These are phyloP conservation scores for Equus quagga DNA, from an alignment of 2,113 vertebrate species.

Conservation along the genomic window DNA sequence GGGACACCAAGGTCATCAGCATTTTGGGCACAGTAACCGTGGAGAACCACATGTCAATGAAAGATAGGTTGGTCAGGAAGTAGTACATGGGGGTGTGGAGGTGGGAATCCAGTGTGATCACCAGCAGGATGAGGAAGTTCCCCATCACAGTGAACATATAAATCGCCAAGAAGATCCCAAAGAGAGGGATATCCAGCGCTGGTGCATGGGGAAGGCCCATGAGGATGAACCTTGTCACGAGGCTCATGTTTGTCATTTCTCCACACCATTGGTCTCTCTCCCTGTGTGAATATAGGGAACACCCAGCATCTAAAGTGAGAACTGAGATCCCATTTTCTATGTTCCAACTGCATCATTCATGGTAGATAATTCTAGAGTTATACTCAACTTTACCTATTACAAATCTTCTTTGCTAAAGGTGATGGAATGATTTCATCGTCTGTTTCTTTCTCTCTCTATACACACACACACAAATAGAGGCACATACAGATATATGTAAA, in stretches of 20 bases:
- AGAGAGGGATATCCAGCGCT: not conserved
- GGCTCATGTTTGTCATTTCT: slow-evolving; percentile 19
- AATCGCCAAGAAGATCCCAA: slow-evolving; percentile 52
- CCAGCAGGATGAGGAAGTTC: not conserved
- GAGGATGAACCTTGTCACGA: not conserved
- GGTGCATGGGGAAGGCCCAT: not conserved
- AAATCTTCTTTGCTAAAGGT: not conserved
- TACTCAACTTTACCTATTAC: not conserved
- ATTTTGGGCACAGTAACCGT: too few relatives aligned
- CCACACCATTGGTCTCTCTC: rapidly evolving
- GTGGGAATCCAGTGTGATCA: not conserved
- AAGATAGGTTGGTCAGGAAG: not conserved
- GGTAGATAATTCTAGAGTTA: not conserved
- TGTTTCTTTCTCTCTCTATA: not conserved
- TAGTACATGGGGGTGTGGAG: slow-evolving; percentile 70
- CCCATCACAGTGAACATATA: not conserved
- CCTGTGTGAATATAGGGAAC: not conserved
- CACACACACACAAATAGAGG: not conserved
- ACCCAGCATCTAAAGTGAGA: not conserved
- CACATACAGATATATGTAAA: not conserved
- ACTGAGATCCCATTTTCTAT: not conserved
- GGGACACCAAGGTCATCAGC: too few relatives aligned
- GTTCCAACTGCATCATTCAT: not conserved
- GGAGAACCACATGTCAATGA: too few relatives aligned
- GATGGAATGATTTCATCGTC: not conserved